Evolutionary conservation across 2,888 invertebrate genomes (phyloP).

Genomic region (Mantis religiosa): DNA sequence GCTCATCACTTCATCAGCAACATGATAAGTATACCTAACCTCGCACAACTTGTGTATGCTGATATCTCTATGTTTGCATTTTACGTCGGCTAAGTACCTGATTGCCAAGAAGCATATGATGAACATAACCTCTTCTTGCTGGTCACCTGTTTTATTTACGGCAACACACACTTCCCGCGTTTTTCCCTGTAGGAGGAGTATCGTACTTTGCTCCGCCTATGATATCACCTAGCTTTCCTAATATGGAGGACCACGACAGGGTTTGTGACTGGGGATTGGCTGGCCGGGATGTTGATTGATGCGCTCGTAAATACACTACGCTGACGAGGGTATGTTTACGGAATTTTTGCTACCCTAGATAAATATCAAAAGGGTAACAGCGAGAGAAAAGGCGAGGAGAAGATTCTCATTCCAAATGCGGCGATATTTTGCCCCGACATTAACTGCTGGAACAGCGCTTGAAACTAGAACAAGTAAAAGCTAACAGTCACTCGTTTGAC

Average conservation of each 20-base stretch:
- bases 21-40: neutral
- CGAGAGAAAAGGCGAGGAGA: neutral
- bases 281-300: conserved; percentile 28
- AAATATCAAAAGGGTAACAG: neutral
- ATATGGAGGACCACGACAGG: conserved; percentile 28
- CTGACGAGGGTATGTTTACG: conserved; percentile 17
- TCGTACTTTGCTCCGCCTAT: conserved; percentile 26
- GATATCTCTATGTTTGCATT: neutral
- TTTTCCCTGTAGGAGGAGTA: conserved; percentile 21
- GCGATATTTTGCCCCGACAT: neutral
- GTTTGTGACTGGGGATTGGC: conserved; percentile 28
- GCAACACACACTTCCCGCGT: conserved; percentile 2
- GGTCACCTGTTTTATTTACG: neutral
- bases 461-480: neutral
- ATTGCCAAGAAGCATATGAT: neutral
- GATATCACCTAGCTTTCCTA: conserved; percentile 29
- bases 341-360: neutral
- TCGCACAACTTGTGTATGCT: neutral
- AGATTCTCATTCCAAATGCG: neutral
- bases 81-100: neutral
- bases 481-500: conserved; percentile 28
- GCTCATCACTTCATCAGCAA: too few species aligned
- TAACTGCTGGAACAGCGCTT: neutral
- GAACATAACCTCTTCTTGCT: neutral
- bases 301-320: conserved; percentile 27